Conservation (phyloP, 2,113 vertebrate genomes). For the Poicephalus meyeri region DNA sequence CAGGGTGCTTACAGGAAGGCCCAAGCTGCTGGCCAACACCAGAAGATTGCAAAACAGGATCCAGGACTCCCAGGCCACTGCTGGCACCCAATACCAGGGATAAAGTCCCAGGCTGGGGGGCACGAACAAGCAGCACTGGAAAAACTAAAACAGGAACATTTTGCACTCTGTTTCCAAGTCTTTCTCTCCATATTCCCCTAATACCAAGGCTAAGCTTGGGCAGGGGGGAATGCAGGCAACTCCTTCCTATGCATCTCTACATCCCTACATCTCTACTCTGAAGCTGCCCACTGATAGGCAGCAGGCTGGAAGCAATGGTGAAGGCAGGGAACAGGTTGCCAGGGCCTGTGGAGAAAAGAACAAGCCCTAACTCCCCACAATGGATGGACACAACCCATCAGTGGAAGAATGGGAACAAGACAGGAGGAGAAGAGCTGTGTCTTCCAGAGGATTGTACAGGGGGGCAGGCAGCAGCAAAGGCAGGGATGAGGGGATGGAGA, state of each 20-base stretch:
- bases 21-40: neutral
- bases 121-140: neutral
- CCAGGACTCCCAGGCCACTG: neutral
- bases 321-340: neutral
- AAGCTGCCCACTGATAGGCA: neutral
- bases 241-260: neutral
- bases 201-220: neutral
- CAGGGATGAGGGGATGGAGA: neutral
- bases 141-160: neutral
- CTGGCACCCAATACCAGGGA: neutral
- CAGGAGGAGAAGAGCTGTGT: neutral
- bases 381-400: fast-evolving
- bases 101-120: neutral
- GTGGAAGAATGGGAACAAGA: neutral
- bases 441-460: neutral
- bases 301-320: neutral
- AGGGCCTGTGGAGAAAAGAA: neutral
- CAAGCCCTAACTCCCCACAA: fast-evolving
- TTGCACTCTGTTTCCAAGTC: neutral
- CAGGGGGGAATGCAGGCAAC: fast-evolving
- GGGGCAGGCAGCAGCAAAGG: neutral
- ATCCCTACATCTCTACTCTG: neutral
- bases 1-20: neutral
- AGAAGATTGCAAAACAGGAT: neutral
- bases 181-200: neutral